Base-by-base conservation (phyloP, 2,888 invertebrate species). In the Zhuqinia jingwanae region DNA sequence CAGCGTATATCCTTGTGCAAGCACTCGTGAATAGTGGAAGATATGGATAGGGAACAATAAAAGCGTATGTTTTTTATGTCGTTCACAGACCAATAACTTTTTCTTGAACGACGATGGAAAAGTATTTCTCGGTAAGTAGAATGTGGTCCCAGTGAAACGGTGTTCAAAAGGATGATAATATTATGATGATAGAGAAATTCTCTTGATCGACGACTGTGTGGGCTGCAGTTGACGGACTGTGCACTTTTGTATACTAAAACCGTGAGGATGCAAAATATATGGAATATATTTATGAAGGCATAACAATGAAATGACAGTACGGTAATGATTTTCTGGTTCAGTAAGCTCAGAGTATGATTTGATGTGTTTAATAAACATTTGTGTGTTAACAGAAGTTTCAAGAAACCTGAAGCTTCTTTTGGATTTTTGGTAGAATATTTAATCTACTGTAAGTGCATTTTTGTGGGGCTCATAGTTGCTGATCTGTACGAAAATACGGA, bases 81-180 rank as follows among this genome's bases (percentile, higher is more conserved):
- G 63, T 30, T 68, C 63, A 27, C n/a, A 42, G 70, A 11, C 15
- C 22, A 81, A 45, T 45, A 73, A 58, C n/a, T 45, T 78, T 47
- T 27, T 8, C 25, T n/a, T 1, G 20, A 78, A 63, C 17, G 45
- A 25, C 45, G n/a, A 42, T 10, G 58, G 45, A 27, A 75, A 75
- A 68, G 94, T 93, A 47, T 17, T 42, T 63, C n/a, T n/a, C 27
- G 53, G 65, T 36, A 65, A 65, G n/a, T 36, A 30, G 65, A 30
- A 65, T 36, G 15, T 36, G 30, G 30, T 65, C n/a, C 17, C 15
- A n/a, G 36, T 30, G 30, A 30, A 30, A 17, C 10, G 3, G 36
- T n/a, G 10, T 36, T 65, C 17, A 65, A 15, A 22, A 58, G 20
- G 11, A 58, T 17, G 13, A 10, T 15, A 13, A 13, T 50, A 50